These are phyloP conservation scores for Phylloscopus trochiloides DNA, from an alignment of 2,113 vertebrate species.

Conservation along the genomic window DNA sequence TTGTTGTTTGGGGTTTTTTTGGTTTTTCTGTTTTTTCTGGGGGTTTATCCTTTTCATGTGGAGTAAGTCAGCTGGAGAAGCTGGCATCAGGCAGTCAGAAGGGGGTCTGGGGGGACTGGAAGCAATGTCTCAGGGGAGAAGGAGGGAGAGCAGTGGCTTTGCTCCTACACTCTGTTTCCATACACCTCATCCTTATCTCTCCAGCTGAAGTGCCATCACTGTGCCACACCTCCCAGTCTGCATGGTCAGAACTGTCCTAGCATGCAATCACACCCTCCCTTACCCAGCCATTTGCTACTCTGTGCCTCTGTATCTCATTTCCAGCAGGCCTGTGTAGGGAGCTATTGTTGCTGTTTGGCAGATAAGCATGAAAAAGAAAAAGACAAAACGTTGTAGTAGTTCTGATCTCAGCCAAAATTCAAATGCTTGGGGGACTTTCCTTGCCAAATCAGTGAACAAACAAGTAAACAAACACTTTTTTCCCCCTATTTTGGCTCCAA, in stretches of 20 bases:
- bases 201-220: not conserved
- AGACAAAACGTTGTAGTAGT: slow-evolving; percentile 29
- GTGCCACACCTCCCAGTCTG: not conserved
- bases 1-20: too few species aligned
- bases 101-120: not conserved
- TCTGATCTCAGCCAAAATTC: slow-evolving; percentile 34
- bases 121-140: not conserved
- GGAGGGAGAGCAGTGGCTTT: not conserved
- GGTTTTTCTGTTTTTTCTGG: not conserved
- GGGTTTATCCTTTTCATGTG: not conserved
- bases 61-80: not conserved
- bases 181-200: not conserved
- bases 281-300: not conserved
- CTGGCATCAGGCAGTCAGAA: not conserved
- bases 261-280: not conserved
- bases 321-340: not conserved
- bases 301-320: not conserved
- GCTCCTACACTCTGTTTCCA: not conserved
- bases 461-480: slow-evolving; percentile 34
- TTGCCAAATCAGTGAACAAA: slow-evolving; percentile 47
- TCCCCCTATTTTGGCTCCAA: not conserved
- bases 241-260: not conserved
- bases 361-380: slow-evolving; percentile 4
- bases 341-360: slow-evolving; percentile 11
- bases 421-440: not conserved